Conservation (phyloP, 2,888 invertebrate species). For the Macrosoma leucophasiata region DNA sequence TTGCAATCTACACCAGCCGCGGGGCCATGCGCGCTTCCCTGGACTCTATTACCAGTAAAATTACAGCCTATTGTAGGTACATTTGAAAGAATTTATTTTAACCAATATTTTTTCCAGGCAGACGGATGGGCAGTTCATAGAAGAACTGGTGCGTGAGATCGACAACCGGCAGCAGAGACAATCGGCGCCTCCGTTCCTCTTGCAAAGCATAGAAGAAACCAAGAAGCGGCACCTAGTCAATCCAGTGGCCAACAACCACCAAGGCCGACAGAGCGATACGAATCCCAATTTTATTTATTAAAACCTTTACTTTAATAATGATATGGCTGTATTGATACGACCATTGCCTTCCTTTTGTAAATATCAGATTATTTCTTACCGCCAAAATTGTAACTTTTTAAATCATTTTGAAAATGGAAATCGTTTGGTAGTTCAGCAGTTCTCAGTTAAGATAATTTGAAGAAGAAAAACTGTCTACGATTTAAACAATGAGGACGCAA, state of each 20-base stretch:
- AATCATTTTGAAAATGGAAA: too few relatives aligned
- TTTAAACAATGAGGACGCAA: constrained; percentile 56
- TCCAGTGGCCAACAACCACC: constrained; percentile 33
- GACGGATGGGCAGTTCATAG: constrained; percentile 69
- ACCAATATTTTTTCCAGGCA: constrained; percentile 52
- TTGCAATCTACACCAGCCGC: too few relatives aligned
- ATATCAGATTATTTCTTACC: too few relatives aligned
- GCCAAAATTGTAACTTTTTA: too few relatives aligned
- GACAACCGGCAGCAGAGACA: constrained; percentile 44
- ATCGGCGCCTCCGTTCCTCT: constrained; percentile 56
- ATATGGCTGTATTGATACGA: too few relatives aligned
- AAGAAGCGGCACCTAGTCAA: constrained; percentile 41
- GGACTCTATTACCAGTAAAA: too few relatives aligned
- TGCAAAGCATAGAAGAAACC: constrained; percentile 61
- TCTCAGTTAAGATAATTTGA: too few relatives aligned
- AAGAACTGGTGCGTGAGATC: constrained; percentile 54
- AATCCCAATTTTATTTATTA: constrained; percentile 67
- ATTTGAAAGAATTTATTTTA: constrained; percentile 10
- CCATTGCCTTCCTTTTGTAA: too few relatives aligned
- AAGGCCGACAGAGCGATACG: constrained; percentile 52
- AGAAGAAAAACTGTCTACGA: constrained; percentile 46
- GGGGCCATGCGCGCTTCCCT: too few relatives aligned
- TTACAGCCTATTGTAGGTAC: too few relatives aligned
- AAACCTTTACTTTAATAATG: not conserved
- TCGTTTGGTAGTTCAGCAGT: too few relatives aligned